A percentile compares a stretch with the other conserved stretches of the same genome.
These are phyloP conservation scores for Myanophis thanlyinensis DNA, from an alignment of 2,113 vertebrate genomes.

Conservation along the genomic window DNA sequence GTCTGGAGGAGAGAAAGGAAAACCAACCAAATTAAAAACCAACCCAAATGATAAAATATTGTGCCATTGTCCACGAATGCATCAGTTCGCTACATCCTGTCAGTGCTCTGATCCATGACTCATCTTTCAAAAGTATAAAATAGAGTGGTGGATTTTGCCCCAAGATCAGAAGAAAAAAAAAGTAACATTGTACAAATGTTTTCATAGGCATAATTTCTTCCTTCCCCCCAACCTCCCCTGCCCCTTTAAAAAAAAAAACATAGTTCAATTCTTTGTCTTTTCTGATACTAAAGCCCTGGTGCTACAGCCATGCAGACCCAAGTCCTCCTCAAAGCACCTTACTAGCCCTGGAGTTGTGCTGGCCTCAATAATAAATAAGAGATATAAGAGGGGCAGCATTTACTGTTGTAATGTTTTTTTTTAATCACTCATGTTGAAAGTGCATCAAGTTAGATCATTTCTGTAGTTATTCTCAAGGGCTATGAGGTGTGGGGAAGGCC, in stretches of 20 bases:
- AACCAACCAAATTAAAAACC: constrained; percentile 28
- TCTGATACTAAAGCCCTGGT: not conserved
- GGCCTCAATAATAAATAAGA: not conserved
- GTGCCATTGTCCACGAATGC: not conserved
- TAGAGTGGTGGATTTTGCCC: not conserved
- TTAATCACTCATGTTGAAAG: not conserved
- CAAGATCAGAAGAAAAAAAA: not conserved
- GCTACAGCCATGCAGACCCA: not conserved
- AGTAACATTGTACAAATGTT: not conserved
- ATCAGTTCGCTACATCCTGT: not conserved
- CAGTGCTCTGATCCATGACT: not conserved
- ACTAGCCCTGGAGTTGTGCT: not conserved
- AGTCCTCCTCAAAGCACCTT: not conserved
- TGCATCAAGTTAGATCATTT: not conserved
- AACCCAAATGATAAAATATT: not conserved
- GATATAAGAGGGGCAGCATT: not conserved
- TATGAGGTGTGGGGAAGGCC: not conserved
- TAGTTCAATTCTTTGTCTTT: not conserved
- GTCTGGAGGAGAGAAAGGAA: constrained; percentile 32
- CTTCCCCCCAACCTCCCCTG: not conserved
- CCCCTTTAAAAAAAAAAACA: not conserved
- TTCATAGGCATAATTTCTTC: not conserved
- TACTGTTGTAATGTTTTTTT: not conserved
- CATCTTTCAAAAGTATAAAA: not conserved
- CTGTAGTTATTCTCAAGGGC: not conserved